A percentile compares a stretch with the other conserved stretches of the same genome.
Conservation (phyloP, 2,797 vertebrate genomes). For the Hapalemur alaotrensis region DNA sequence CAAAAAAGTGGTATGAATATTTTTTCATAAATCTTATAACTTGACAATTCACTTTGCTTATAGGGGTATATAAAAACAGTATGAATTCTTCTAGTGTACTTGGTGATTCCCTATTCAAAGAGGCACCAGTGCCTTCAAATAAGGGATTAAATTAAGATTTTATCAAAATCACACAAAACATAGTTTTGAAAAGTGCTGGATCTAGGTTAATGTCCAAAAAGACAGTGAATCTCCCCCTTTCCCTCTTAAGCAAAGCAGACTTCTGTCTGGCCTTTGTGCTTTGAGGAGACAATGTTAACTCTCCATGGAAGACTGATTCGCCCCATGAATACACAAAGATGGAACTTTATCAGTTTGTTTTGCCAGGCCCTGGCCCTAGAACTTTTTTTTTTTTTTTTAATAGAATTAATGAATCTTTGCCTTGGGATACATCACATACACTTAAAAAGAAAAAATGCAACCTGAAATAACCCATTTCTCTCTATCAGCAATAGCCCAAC, state of each 20-base stretch:
- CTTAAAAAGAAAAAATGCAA: background rate
- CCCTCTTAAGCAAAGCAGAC: background rate
- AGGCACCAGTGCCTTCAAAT: background rate
- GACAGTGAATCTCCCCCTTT: background rate
- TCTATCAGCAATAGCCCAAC: background rate
- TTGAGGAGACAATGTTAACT: background rate
- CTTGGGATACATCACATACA: background rate
- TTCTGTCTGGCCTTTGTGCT: background rate
- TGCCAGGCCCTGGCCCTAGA: background rate
- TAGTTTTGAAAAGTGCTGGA: background rate
- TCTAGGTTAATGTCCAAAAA: background rate
- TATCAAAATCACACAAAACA: background rate
- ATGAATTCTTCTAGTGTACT: background rate
- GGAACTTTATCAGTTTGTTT: background rate
- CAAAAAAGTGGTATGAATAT: background rate
- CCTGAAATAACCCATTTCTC: background rate
- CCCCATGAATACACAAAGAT: background rate
- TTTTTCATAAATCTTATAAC: background rate
- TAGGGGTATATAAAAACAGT: background rate
- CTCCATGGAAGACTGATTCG: background rate
- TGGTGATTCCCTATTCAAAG: background rate
- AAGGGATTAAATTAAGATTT: background rate
- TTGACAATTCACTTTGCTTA: background rate
- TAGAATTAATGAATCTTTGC: background rate
- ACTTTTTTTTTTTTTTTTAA: background rate